phyloP scores from a whole-genome alignment of 2,113 vertebrate species.

The Cololabis saira region DNA sequence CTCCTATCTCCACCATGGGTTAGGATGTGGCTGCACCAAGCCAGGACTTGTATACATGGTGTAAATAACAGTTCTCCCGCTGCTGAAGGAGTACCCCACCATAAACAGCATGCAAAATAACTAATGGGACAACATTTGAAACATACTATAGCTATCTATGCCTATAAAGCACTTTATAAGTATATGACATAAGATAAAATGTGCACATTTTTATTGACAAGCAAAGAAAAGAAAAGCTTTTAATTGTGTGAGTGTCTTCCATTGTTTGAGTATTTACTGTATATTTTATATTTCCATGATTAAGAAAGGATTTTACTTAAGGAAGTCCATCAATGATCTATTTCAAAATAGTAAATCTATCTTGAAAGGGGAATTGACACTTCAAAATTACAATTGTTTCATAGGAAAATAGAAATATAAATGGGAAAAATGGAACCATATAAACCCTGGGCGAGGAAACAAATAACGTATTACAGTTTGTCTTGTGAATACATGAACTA shows the following conservation, averaged over 20 bases:
- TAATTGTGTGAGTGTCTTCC: conserved; percentile 28
- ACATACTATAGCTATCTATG: conserved; percentile 69
- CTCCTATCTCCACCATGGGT: conserved; percentile 18
- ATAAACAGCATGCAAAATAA: conserved; percentile 51
- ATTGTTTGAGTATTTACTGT: conserved; percentile 48
- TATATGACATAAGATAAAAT: conserved; percentile 58
- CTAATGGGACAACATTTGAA: conserved; percentile 62
- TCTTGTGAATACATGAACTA: conserved; percentile 41
- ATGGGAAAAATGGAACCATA: conserved; percentile 4
- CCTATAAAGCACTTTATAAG: conserved; percentile 86
- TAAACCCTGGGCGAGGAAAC: conserved; percentile 3
- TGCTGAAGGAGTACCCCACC: conserved; percentile 56
- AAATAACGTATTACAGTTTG: conserved; percentile 15
- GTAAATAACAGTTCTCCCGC: conserved; percentile 79
- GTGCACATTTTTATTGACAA: conserved; percentile 58
- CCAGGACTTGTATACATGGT: conserved; percentile 81
- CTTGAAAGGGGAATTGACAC: neutral
- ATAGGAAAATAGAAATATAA: conserved; percentile 1
- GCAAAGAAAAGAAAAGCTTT: conserved; percentile 44
- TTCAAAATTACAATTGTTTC: conserved; percentile 5
- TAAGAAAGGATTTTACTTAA: conserved; percentile 19
- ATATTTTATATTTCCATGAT: conserved; percentile 42
- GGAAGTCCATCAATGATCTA: conserved; percentile 28
- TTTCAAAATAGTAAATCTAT: conserved; percentile 18
- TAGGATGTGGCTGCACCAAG: conserved; percentile 32